phyloP scores from a whole-genome alignment of 2,888 invertebrate genomes.

The Pasiphila rectangulata region DNA sequence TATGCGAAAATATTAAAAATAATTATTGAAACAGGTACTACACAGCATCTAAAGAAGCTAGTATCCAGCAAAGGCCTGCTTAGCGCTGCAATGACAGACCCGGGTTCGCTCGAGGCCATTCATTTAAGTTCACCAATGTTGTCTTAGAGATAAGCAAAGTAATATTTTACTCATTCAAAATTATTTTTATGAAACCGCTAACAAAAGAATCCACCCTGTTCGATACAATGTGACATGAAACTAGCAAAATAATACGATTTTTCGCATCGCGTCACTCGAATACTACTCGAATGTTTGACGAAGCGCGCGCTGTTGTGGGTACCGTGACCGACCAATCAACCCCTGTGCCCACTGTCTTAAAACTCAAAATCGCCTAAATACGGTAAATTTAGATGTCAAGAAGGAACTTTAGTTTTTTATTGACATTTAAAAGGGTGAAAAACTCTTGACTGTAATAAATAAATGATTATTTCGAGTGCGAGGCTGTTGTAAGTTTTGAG shows the following conservation, averaged over 20 bases:
- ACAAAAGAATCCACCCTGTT: conserved; percentile 26
- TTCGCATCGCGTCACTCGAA: conserved; percentile 30
- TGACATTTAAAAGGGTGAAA: conserved; percentile 35
- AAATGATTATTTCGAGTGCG: conserved; percentile 35
- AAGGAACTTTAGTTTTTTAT: conserved; percentile 28
- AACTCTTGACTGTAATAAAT: conserved; percentile 39
- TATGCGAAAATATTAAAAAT: no score
- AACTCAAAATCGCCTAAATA: conserved; percentile 20
- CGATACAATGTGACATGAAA: conserved; percentile 30
- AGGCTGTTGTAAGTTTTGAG: conserved; percentile 25
- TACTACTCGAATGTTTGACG: conserved; percentile 16
- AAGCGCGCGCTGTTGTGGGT: conserved; percentile 25
- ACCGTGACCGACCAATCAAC: conserved; percentile 9
- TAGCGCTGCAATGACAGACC: no score
- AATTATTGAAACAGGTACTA: no score
- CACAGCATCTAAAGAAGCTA: no score
- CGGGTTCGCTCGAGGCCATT: no score
- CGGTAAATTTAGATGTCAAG: conserved; percentile 22
- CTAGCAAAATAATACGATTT: conserved; percentile 39
- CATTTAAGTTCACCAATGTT: no score
- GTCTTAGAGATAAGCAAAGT: no score
- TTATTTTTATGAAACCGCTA: conserved; percentile 1
- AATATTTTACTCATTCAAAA: neutral
- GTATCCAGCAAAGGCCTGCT: no score
- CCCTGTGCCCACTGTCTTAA: conserved; percentile 17